phyloP scores from a whole-genome alignment of 2,797 vertebrate genomes.

The Lagocephalus sceleratus region DNA sequence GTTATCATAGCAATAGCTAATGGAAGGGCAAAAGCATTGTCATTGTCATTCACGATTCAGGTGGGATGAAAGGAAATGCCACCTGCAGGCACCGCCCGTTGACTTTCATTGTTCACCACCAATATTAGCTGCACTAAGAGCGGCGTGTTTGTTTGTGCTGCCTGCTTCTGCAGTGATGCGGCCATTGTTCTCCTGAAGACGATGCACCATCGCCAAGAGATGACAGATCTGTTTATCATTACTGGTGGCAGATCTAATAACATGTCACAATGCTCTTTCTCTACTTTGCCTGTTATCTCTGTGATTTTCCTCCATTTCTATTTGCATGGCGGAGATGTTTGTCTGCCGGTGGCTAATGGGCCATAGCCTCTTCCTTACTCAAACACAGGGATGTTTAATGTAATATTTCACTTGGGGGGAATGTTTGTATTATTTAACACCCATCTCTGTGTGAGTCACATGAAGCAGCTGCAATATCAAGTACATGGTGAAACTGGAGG shows the following conservation, averaged over 20 bases:
- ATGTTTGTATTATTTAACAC: constrained; percentile 52
- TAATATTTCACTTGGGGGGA: constrained; percentile 40
- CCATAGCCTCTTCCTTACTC: constrained; percentile 40
- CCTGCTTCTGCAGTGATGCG: not conserved
- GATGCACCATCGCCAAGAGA: constrained; percentile 9
- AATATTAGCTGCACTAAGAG: constrained; percentile 28
- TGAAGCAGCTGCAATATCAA: constrained; percentile 15
- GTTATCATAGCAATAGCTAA: too few relatives aligned
- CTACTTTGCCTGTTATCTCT: constrained; percentile 1
- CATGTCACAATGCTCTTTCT: constrained; percentile 8
- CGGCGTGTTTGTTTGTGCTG: constrained; percentile 16
- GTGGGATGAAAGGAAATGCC: not conserved
- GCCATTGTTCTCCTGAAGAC: constrained; percentile 7
- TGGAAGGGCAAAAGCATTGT: not conserved
- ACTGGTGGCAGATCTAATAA: constrained; percentile 21
- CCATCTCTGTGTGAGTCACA: not conserved
- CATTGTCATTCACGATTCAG: not conserved
- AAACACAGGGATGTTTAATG: constrained; percentile 43
- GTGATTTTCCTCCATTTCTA: constrained; percentile 2
- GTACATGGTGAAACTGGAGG: not conserved
- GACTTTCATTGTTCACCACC: constrained; percentile 22
- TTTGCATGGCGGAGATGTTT: constrained; percentile 8
- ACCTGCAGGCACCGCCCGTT: constrained; percentile 2
- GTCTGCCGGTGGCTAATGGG: constrained; percentile 50
- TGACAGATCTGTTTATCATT: constrained; percentile 13